Percentiles rank a stretch among this genome's conserved stretches.
Conservation (phyloP, 1,140 invertebrate genomes). For the Chrysomallon squamiferum region DNA sequence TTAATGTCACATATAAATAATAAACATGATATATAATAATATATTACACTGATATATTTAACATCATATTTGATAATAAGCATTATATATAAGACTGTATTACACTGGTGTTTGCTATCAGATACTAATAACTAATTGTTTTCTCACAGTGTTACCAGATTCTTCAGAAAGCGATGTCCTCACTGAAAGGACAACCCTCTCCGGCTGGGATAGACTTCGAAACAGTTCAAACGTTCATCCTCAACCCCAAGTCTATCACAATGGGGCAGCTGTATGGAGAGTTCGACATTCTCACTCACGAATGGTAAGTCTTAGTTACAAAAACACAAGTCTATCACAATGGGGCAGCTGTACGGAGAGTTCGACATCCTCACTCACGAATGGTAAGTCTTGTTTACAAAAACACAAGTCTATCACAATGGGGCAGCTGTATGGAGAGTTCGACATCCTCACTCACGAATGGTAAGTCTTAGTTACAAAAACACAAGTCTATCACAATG, state of each 20-base stretch:
- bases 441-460: slow-evolving; percentile 65
- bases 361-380: slow-evolving; percentile 65
- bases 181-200: slow-evolving; percentile 71
- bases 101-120: too few relatives aligned
- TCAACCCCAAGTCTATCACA: slow-evolving; percentile 66
- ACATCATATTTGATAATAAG: too few relatives aligned
- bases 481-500: slow-evolving; percentile 67
- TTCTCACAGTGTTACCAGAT: slow-evolving; percentile 75
- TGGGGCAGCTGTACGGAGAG: slow-evolving; percentile 66
- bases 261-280: slow-evolving; percentile 67
- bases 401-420: slow-evolving; percentile 67
- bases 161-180: slow-evolving; percentile 71
- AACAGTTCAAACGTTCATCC: slow-evolving; percentile 64
- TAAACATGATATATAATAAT: too few relatives aligned
- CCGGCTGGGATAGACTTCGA: slow-evolving; percentile 73
- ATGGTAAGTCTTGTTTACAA: slow-evolving; percentile 64
- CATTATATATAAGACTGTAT: too few relatives aligned
- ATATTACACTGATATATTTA: too few relatives aligned
- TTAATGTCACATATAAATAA: too few relatives aligned
- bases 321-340: slow-evolving; percentile 67
- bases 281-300: slow-evolving; percentile 64
- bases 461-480: slow-evolving; percentile 65
- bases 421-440: slow-evolving; percentile 66
- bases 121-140: too few relatives aligned
- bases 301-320: slow-evolving; percentile 65